phyloP scores from a whole-genome alignment of 2,888 invertebrate species.

The Liodrosophila aerea region DNA sequence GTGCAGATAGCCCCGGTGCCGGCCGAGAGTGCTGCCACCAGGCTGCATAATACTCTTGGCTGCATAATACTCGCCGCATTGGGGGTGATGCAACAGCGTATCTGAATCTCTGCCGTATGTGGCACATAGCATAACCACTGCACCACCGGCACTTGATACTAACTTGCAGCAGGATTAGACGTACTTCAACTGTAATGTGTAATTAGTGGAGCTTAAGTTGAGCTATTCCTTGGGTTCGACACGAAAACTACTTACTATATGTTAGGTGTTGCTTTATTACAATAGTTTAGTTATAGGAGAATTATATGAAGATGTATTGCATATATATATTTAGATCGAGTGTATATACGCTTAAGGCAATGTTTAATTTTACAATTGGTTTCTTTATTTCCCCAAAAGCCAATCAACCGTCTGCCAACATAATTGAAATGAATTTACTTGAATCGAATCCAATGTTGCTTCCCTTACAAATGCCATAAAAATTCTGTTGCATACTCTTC shows the following conservation, averaged over 20 bases:
- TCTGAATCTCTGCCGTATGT: conserved; percentile 34
- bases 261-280: conserved; percentile 72
- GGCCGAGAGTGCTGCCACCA: conserved; percentile 17
- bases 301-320: neutral
- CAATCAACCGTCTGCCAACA: no score
- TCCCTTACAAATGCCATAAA: no score
- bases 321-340: conserved; percentile 7
- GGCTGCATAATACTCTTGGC: conserved; percentile 4
- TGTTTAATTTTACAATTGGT: no score
- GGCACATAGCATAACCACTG: conserved; percentile 25
- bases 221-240: conserved; percentile 30
- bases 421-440: no score
- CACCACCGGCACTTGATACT: conserved; percentile 65
- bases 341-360: conserved; percentile 17
- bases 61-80: conserved; percentile 1
- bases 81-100: conserved; percentile 1
- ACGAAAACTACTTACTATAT: conserved; percentile 2
- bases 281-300: conserved; percentile 45
- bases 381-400: no score
- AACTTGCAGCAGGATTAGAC: conserved; percentile 30
- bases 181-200: conserved; percentile 20
- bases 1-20: conserved; percentile 39
- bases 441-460: no score
- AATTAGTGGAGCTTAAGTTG: conserved; percentile 35
- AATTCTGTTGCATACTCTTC: no score